These are phyloP conservation scores for Rousettus leschenaultii DNA, from an alignment of 2,113 vertebrate species.

Conservation along the genomic window DNA sequence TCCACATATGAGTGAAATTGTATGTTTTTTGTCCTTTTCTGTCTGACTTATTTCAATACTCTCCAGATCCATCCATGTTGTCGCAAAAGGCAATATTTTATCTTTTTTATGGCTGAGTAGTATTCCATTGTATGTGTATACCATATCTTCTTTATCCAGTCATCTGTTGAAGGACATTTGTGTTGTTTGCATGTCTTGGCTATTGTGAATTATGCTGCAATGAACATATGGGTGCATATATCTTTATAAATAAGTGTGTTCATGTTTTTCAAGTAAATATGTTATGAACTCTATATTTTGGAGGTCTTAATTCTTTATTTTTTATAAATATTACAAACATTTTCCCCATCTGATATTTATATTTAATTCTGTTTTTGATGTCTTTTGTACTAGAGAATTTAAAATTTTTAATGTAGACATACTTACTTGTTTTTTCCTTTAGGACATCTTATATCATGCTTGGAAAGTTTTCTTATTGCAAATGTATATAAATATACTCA, in stretches of 20 bases:
- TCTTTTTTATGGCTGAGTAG: not conserved
- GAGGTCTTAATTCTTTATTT: not conserved
- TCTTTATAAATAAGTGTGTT: not conserved
- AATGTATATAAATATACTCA: not conserved
- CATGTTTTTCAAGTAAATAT: not conserved
- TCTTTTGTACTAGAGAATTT: not conserved
- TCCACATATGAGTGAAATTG: not conserved
- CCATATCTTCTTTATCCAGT: not conserved
- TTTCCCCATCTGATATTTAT: not conserved
- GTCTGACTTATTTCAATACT: not conserved
- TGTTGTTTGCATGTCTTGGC: not conserved
- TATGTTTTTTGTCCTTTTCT: not conserved
- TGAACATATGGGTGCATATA: not conserved
- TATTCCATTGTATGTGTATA: not conserved
- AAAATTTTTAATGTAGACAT: not conserved
- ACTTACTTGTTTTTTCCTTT: not conserved
- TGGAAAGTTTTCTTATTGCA: not conserved
- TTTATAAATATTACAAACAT: not conserved
- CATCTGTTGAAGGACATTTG: not conserved
- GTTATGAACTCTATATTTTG: not conserved
- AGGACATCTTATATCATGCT: not conserved
- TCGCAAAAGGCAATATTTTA: not conserved
- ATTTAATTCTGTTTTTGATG: not conserved
- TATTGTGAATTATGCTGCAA: not conserved
- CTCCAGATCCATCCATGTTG: not conserved